phyloP scores from a whole-genome alignment of 2,888 invertebrate genomes.

The Ectemnius cavifrons region DNA sequence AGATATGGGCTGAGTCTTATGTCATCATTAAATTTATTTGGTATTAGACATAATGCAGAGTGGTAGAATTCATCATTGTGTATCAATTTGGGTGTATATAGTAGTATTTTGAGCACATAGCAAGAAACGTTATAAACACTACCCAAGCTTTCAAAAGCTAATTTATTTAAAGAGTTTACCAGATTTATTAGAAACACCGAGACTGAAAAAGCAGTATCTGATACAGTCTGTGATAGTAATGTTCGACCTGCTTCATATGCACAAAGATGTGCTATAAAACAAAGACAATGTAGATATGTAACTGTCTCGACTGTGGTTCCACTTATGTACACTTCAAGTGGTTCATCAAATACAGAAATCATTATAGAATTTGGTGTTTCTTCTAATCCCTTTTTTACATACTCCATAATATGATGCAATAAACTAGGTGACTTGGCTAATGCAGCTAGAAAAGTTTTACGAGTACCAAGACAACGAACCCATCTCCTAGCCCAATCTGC shows the following conservation, averaged over 20 bases:
- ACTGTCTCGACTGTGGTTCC: constrained; percentile 70
- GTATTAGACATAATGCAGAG: constrained; percentile 65
- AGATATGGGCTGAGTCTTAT: constrained; percentile 70
- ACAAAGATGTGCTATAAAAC: constrained; percentile 70
- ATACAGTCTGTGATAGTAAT: constrained; percentile 62
- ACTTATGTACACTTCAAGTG: constrained; percentile 69
- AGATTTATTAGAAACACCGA: constrained; percentile 66
- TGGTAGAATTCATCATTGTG: constrained; percentile 69
- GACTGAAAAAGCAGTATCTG: constrained; percentile 60
- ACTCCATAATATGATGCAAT: constrained; percentile 60
- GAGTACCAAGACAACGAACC: constrained; percentile 68
- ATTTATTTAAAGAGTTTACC: constrained; percentile 64
- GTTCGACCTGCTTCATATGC: constrained; percentile 64
- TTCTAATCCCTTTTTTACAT: constrained; percentile 62
- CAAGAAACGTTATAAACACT: constrained; percentile 69
- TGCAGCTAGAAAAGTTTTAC: constrained; percentile 65
- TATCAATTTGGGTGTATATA: constrained; percentile 62
- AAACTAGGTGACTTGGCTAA: constrained; percentile 69
- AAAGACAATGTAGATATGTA: constrained; percentile 72
- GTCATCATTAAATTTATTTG: constrained; percentile 53
- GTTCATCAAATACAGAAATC: constrained; percentile 67
- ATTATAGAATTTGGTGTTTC: constrained; percentile 59
- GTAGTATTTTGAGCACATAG: constrained; percentile 63
- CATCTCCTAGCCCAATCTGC: constrained; percentile 73
- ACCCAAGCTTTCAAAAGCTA: constrained; percentile 63